phyloP scores from a whole-genome alignment of 1,140 invertebrate species.

The Berghia stephanieae region DNA sequence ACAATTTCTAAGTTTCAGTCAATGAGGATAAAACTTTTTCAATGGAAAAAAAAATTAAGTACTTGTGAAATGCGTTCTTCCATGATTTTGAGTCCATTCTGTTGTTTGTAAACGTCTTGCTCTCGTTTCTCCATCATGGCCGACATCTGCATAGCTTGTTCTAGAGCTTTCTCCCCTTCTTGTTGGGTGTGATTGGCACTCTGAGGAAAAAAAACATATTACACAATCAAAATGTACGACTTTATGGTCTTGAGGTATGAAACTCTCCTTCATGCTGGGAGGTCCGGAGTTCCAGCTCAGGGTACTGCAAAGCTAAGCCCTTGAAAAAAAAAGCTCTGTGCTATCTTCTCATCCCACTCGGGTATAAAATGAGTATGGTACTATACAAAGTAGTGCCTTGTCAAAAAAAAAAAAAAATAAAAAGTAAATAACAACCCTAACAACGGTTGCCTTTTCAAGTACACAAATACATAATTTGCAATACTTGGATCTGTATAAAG shows the following conservation, averaged over 20 bases:
- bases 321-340: not conserved
- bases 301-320: not conserved
- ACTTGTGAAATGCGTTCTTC: slow-evolving; percentile 63
- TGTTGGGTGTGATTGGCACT: slow-evolving; percentile 45
- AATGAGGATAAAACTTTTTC: not conserved
- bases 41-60: not conserved
- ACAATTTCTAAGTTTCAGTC: not conserved
- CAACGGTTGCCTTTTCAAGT: too few species aligned
- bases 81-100: slow-evolving; percentile 48
- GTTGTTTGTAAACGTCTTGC: slow-evolving; percentile 48
- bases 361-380: not conserved
- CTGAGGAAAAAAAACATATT: slow-evolving; percentile 35
- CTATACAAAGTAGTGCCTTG: too few species aligned
- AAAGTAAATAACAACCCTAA: too few species aligned
- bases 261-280: not conserved
- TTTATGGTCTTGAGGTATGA: not conserved
- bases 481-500: too few species aligned
- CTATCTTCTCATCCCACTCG: not conserved
- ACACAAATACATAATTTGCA: too few species aligned
- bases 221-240: not conserved
- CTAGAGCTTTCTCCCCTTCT: slow-evolving; percentile 50
- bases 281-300: not conserved
- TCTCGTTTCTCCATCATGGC: slow-evolving; percentile 49
- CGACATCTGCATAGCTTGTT: slow-evolving; percentile 48
- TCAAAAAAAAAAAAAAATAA: too few species aligned